Base-by-base conservation (phyloP, 1,140 invertebrate species). In the Pseudomyrmex dendroicus region DNA sequence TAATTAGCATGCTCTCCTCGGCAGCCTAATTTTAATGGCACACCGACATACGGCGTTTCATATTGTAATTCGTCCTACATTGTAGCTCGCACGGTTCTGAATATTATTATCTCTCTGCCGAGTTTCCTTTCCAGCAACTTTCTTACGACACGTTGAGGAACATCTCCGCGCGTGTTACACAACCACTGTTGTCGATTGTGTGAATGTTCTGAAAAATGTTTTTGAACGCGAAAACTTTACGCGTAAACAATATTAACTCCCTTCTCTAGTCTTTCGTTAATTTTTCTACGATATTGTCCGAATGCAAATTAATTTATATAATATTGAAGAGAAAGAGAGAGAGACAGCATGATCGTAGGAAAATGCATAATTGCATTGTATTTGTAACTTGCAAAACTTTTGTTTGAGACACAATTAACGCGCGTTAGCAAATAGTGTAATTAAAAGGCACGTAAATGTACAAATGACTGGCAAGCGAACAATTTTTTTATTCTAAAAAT, bases 1-100 rank as follows among this genome's bases (percentile, higher is more conserved):
- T 80, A 80, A 80, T 80, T 80, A 80, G 76, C 76, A 80, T 80
- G 76, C 76, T 80, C 76, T 80, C 76, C 76, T 80, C 76, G 9
- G 76, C 76, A 80, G 54, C 54, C 76, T 72, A 80, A 80, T 80
- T 80, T 80, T 80, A 80, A 80, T 80, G 76, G 76, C 61, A 80
- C 67, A 80, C 76, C 66, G 76, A 80, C 66, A 80, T 80, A 72
- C 76, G 66, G 76, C 76, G 44, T 80, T 80, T 80, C 76, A 80
- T 80, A 80, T 80, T 80, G 76, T 80, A 80, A 80, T 80, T 80
- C 76, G 76, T 70, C 54, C 44, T 70, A 80, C 76, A 80, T 80
- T 80, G 76, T 80, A 80, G 46, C 76, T 80, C 76, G 76, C 52
- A 70, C 64, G 54, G 76, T 54, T 44, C 67, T 80, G 76, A 80